Base-by-base conservation (phyloP, 2,113 vertebrate species). In the Gymnocephalus cernua region DNA sequence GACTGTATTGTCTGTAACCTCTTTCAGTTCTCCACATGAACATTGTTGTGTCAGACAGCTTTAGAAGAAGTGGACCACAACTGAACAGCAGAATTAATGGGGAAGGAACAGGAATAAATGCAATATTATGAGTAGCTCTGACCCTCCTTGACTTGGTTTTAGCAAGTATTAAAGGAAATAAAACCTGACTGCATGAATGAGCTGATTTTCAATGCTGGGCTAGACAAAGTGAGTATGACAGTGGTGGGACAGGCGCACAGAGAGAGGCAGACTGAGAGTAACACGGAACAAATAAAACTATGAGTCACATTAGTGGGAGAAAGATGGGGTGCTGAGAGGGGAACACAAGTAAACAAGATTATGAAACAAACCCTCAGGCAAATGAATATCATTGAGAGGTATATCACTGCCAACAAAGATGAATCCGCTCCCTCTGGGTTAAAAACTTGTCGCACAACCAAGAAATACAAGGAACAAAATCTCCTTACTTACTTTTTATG, bases 271-370 rank as follows among this genome's bases (percentile, higher is more conserved):
- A 57, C 63, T 61, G 77, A 83, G 72, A 84, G 77, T 53, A 71
- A 80, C 77, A 67, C 1, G 16, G 47, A 85, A 90, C 85, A 91
- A 89, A 94, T 92, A 90, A 88, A 92, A 86, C 69, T 79, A 79
- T 78, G 93, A 93, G 88, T 93, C 91, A 90, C 79, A 88, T 91
- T 91, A 93, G 88, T 32, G 69, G 77, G 80, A 90, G 88, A 93
- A 92, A 90, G 85, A 94, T 89, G 84, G 83, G 87, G 79, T 84
- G 88, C 85, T 77, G 66, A 79, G 79, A 80, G 64, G 75, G 68
- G 77, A 88, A 92, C 70, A 83, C 79, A 88, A 91, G 92, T 90
- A 94, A 95, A 94, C 91, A 91, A 89, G 93, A 94, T 95, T 94
- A 93, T 92, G 92, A 94, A 91, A 92, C 88, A 87, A 84, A 56